Evolutionary conservation across 2,797 vertebrate genomes (phyloP), one percentile per base, ranked within the genome.

Genomic region (Tolypeutes matacus): DNA sequence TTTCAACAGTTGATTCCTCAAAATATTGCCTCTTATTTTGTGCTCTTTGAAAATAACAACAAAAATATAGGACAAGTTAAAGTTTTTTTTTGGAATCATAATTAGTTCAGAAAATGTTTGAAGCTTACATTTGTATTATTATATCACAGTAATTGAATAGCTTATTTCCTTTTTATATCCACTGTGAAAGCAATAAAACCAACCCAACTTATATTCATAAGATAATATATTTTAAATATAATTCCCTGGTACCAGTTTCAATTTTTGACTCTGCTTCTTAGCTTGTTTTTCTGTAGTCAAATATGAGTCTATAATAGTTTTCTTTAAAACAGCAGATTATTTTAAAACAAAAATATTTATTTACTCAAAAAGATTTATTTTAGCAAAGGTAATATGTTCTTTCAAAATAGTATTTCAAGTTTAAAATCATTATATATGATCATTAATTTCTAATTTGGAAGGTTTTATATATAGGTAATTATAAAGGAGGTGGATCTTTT

Each of bases 351-450:
- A 82, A 67, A 12, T 53, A 42, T 21, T 77, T 58, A 69, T 67
- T 89, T 70, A 70, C 18, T 3, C 4, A 31, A 83, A 91, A 86
- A 17, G 1, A 25, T 88, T 94, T 58, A 84, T 86, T 75, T 81
- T 80, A 90, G 53, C 36, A 90, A 62, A 31, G 36, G 0, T 87
- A 80, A 78, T 56, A 7, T 11, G 88, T 86, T 72, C 31, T 82
- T 96, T 92, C 17, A 62, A 89, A 80, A 49, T 67, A n/a, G 27
- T 88, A 49, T 64, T 87, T 88, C 60, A 53, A 90, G 12, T 95
- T 93, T 85, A 36, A 93, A 94, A 70, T 67, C 3, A 67, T 42
- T 58, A 23, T 76, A 75, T 87, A 75, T 78, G 7, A 77, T 64
- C 29, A 64, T 73, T 83, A 46, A 64, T 93, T 75, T 93, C 20